Evolutionary conservation across 2,113 vertebrate genomes (phyloP), one percentile per base, ranked within the genome.

Genomic region (Epinephelus lanceolatus): DNA sequence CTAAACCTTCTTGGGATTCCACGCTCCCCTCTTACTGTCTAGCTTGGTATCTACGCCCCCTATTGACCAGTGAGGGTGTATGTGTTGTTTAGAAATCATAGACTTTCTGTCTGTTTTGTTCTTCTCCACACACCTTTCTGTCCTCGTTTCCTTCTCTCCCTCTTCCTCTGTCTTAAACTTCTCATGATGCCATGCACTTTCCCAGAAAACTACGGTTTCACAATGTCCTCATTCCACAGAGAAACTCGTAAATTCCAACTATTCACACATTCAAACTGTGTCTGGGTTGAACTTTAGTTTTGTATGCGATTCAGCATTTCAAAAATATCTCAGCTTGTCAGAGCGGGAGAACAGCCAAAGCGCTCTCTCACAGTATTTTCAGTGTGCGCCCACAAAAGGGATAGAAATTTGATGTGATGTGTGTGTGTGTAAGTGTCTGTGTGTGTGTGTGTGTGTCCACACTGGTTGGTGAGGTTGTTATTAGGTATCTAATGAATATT

Each of bases 401-500:
- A 53, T 19, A 30, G 30, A 84, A 70, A 86, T 90, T 60, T 85
- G 82, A 83, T 70, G 62, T 81, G 65, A 69, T 65, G 80, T 57
- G 85, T 74, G 25, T 25, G 25, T 79, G 30, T 71, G 67, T 63
- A 55, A 62, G 71, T 80, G 79, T 78, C 37, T 69, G 47, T 78
- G 68, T 73, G 69, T 61, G 25, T 61, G 60, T 75, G 62, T 71
- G 78, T 86, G 78, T 74, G 72, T 76, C 81, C 76, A 77, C 74
- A 81, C 70, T 56, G 84, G 25, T 69, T 76, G 83, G 65, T 62
- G 76, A 68, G 76, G 85, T 76, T 92, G 93, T 95, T 94, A 95
- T 95, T 94, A 93, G 91, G 78, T 91, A 91, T 94, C 91, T 95
- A 95, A 96, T 96, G 95, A 96, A 96, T 96, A 96, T 96, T 96